A percentile compares a stretch with the other conserved stretches of the same genome.
phyloP scores from a whole-genome alignment of 1,140 invertebrate species.

The Paralvinella palmiformis region DNA sequence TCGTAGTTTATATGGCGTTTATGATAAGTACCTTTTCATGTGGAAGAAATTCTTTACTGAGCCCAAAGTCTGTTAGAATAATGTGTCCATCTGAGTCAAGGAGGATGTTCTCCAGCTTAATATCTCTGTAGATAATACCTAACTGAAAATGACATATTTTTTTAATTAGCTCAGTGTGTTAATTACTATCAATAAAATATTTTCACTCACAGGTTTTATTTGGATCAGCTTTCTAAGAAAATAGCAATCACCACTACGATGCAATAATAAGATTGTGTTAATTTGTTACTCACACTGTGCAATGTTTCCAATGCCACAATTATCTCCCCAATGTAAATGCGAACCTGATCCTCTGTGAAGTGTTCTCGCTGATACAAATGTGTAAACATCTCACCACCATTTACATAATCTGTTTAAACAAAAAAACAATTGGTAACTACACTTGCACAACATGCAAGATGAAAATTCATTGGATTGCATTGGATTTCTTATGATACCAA shows the following conservation, averaged over 20 bases:
- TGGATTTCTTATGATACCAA: too few species aligned
- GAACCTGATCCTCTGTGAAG: constrained; percentile 98
- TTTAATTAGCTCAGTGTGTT: too few species aligned
- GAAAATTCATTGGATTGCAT: too few species aligned
- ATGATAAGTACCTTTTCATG: constrained; percentile 55
- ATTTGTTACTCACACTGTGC: constrained; percentile 59
- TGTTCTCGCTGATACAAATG: constrained; percentile 93
- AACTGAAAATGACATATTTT: constrained; percentile 57
- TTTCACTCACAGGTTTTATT: too few species aligned
- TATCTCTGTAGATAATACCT: constrained; percentile 92
- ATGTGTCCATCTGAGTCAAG: constrained; percentile 95
- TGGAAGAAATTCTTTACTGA: constrained; percentile 87
- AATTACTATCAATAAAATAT: not conserved
- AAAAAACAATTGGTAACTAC: too few species aligned
- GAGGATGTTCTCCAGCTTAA: constrained; percentile 71
- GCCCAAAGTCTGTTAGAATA: constrained; percentile 96
- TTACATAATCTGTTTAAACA: constrained; percentile 73
- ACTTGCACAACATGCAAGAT: too few species aligned
- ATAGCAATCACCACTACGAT: not conserved
- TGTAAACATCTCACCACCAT: constrained; percentile 96
- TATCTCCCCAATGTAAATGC: constrained; percentile 97
- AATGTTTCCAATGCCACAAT: constrained; percentile 94
- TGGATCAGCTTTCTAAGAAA: too few species aligned
- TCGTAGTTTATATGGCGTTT: too few species aligned
- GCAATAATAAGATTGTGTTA: not conserved